Base-by-base conservation (phyloP, 2,888 invertebrate genomes). In the Metellina segmentata region DNA sequence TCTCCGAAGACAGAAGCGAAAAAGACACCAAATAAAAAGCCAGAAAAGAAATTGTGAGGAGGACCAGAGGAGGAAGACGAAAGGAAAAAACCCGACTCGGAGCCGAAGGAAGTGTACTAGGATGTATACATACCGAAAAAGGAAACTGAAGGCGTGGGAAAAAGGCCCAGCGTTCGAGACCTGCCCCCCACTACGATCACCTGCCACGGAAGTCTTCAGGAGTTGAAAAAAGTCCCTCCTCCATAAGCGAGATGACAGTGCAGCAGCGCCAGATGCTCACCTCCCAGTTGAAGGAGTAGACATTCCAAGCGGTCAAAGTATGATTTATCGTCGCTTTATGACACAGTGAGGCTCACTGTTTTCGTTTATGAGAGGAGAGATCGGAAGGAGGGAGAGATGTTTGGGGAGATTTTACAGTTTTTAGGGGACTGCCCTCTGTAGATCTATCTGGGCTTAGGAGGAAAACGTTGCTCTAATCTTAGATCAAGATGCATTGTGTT, bases 71-170 rank as follows among this genome's bases (percentile, higher is more conserved):
- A 51, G 51, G 51, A 34, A 51, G 61, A 81, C 48, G 5, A 34
- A 70, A 78, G 48, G 75, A 51, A 79, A 70, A n/a, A 53, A 49
- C 79, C 78, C 11, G 53, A 16, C 75, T n/a, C 61, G 16, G 13
- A 11, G 61, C 61, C 9, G 16, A 61, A 61, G 13, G 13, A 61
- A 8, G 61, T 11, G 13, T 11, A 13, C 52, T 69, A 83, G 77
- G 75, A 75, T 74, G 61, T 53, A 61, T 53, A 74, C 72, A 34
- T 78, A 81, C 91, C 81, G 70, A 91, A 87, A 91, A 90, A 82
- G 86, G 87, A 87, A 91, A 72, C 91, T 78, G 91, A 74, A 91
- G 91, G 91, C 91, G 91, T 91, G 91, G 91, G 91, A 91, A 91
- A 86, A 53, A 48, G 48, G 74, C 81, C 74, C 48, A 49, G 51